These are phyloP conservation scores for Heptranchias perlo DNA, from an alignment of 2,113 vertebrate genomes.

Conservation along the genomic window DNA sequence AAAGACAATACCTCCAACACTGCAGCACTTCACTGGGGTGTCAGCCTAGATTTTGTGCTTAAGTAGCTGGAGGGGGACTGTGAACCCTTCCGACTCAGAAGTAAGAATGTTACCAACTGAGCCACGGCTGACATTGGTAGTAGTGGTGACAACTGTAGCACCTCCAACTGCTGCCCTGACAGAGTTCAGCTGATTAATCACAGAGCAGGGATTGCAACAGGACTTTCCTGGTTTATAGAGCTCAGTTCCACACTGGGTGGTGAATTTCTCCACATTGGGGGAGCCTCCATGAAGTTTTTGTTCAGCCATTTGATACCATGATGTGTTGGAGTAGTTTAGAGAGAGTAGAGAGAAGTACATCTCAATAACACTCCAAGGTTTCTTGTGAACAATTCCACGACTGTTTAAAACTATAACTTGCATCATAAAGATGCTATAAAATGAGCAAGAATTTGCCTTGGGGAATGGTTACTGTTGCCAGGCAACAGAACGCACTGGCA, in stretches of 20 bases:
- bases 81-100: not conserved
- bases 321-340: not conserved
- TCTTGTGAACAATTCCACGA: conserved; percentile 13
- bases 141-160: not conserved
- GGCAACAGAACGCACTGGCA: not conserved
- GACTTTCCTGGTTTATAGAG: not conserved
- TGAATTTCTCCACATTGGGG: not conserved
- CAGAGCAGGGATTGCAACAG: not conserved
- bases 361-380: not conserved
- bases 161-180: not conserved
- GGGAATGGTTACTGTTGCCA: conserved; percentile 10
- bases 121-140: not conserved
- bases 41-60: not conserved
- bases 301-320: not conserved
- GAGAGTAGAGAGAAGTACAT: not conserved
- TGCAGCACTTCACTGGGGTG: not conserved
- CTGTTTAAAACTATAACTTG: conserved; percentile 9
- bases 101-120: not conserved
- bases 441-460: conserved; percentile 7
- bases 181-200: not conserved
- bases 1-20: not conserved
- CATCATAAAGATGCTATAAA: conserved; percentile 24
- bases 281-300: not conserved
- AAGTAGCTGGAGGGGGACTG: not conserved
- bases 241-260: not conserved